These are phyloP conservation scores for Zaprionus tsacasi DNA, from an alignment of 1,140 invertebrate species.

Conservation along the genomic window DNA sequence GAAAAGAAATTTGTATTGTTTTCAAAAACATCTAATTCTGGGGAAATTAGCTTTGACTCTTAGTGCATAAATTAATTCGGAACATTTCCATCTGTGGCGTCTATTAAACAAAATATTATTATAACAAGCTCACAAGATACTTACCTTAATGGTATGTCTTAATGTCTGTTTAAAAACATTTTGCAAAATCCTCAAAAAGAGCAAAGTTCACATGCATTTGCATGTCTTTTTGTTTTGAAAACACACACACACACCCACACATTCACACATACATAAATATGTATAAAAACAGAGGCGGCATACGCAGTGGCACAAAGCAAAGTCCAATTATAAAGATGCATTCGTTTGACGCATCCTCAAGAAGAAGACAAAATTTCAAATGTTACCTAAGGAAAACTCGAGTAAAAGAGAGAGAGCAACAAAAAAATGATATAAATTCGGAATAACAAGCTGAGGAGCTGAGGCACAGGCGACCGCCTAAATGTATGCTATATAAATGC, in stretches of 20 bases:
- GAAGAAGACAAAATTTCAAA: constrained; percentile 32
- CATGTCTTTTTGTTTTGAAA: background rate
- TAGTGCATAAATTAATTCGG: background rate
- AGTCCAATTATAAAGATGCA: constrained; percentile 44
- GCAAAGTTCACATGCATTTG: background rate
- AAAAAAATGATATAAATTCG: constrained; percentile 46
- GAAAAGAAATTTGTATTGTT: background rate
- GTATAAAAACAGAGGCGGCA: background rate
- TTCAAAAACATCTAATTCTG: background rate
- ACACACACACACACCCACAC: background rate
- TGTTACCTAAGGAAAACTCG: constrained; percentile 26
- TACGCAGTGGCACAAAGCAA: constrained; percentile 21
- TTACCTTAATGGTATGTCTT: no score
- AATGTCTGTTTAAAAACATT: constrained; percentile 12
- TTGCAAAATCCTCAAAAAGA: constrained; percentile 8
- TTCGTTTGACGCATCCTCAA: constrained; percentile 33
- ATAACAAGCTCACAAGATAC: background rate
- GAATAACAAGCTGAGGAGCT: constrained; percentile 15
- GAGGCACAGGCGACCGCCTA: constrained; percentile 6
- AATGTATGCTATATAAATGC: constrained; percentile 53
- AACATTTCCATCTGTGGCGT: background rate
- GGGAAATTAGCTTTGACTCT: background rate
- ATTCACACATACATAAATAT: background rate
- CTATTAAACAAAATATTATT: constrained; percentile 6
- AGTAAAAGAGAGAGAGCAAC: constrained; percentile 3